A percentile compares a stretch with the other conserved stretches of the same genome.
These are phyloP conservation scores for Myripristis jacobus DNA, from an alignment of 2,797 vertebrate genomes.

Conservation along the genomic window DNA sequence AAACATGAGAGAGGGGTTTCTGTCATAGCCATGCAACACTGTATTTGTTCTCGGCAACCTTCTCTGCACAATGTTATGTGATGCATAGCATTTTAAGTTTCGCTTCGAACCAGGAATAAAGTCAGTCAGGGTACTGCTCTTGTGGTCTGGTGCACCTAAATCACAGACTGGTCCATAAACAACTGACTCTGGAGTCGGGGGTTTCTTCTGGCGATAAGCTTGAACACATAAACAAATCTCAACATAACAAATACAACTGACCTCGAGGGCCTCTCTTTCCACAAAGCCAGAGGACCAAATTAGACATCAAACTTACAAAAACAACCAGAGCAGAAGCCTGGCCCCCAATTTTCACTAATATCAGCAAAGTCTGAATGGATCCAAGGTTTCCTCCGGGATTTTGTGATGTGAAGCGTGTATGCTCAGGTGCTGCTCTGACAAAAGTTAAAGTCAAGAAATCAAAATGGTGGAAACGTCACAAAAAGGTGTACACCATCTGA, in stretches of 20 bases:
- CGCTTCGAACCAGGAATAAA: background rate
- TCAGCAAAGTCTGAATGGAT: background rate
- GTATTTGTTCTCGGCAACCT: background rate
- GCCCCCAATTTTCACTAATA: background rate
- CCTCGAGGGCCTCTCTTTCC: background rate
- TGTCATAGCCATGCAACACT: background rate
- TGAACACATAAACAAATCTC: background rate
- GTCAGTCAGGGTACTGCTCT: background rate
- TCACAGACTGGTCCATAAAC: background rate
- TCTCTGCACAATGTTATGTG: background rate
- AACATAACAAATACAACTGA: background rate
- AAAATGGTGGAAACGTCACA: no score
- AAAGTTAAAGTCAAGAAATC: background rate
- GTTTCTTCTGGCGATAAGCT: background rate
- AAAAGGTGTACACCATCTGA: no score
- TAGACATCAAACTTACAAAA: background rate
- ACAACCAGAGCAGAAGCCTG: background rate
- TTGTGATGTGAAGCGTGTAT: background rate
- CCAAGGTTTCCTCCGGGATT: background rate
- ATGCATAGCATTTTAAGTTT: background rate
- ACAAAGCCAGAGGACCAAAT: background rate
- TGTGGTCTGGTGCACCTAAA: background rate
- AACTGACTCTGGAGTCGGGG: background rate
- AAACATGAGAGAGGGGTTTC: background rate
- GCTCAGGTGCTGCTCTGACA: no score